A percentile compares a stretch with the other conserved stretches of the same genome.
Evolutionary conservation across 1,140 invertebrate species (phyloP).

Genomic region (Sycophila sp.): DNA sequence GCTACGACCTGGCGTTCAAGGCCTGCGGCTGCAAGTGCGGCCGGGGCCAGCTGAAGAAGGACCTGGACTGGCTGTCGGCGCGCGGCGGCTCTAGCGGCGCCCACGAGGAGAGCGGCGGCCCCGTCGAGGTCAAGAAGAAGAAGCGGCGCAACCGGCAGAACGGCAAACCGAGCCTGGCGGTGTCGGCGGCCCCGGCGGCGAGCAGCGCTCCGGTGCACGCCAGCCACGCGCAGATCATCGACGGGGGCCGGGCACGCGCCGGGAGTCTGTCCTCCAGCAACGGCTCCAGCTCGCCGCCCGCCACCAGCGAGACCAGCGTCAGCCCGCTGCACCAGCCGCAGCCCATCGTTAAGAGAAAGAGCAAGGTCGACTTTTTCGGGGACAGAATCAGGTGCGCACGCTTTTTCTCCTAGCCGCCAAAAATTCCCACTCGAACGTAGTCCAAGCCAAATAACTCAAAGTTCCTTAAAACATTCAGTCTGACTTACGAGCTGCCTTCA

Average conservation of each 20-base stretch:
- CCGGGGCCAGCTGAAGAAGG: slow-evolving; percentile 92
- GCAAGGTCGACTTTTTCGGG: slow-evolving; percentile 82
- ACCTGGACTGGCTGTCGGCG: slow-evolving; percentile 87
- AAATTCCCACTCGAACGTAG: no score
- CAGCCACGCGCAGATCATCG: slow-evolving; percentile 53
- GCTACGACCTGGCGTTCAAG: slow-evolving; percentile 92
- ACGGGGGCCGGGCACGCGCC: slow-evolving; percentile 67
- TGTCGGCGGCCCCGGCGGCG: slow-evolving; percentile 62
- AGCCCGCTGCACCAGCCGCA: slow-evolving; percentile 72
- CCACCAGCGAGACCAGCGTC: slow-evolving; percentile 76
- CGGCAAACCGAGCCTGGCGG: slow-evolving; percentile 69
- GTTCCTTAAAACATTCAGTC: no score
- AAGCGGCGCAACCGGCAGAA: slow-evolving; percentile 75
- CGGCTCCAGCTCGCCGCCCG: slow-evolving; percentile 76
- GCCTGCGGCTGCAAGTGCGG: slow-evolving; percentile 89
- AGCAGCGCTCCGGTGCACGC: slow-evolving; percentile 33
- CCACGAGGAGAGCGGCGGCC: slow-evolving; percentile 59
- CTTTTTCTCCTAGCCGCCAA: neutral
- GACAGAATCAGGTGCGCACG: slow-evolving; percentile 77
- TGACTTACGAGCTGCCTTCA: no score
- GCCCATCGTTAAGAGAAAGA: slow-evolving; percentile 75
- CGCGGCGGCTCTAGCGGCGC: slow-evolving; percentile 56
- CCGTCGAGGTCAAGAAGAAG: slow-evolving; percentile 76
- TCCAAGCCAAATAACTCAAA: no score
- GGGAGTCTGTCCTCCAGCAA: slow-evolving; percentile 75